Evolutionary conservation across 2,797 vertebrate genomes (phyloP).

Genomic region (Propithecus perrieri): DNA sequence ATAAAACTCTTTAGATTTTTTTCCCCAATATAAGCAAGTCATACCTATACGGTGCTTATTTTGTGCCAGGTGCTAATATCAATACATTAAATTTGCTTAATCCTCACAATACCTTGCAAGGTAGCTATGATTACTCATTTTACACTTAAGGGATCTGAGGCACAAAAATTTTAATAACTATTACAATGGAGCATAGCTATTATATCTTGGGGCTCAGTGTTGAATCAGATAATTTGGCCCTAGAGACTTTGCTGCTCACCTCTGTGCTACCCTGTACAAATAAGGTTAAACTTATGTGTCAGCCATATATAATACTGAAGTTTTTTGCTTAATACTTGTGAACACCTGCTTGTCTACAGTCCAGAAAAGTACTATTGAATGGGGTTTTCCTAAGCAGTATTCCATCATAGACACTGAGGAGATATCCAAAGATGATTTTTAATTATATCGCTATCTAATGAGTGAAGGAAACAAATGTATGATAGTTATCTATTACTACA

Average conservation of each 20-base stretch:
- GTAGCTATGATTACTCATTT: neutral
- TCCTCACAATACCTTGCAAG: neutral
- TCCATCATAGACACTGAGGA: neutral
- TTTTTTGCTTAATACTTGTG: neutral
- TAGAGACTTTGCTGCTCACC: neutral
- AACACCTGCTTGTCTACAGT: neutral
- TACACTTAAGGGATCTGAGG: neutral
- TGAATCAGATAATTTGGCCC: neutral
- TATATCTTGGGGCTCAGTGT: neutral
- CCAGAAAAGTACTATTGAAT: neutral
- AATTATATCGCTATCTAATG: neutral
- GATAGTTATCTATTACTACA: neutral
- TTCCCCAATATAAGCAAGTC: neutral
- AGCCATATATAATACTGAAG: neutral
- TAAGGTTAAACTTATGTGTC: neutral
- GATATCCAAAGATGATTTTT: neutral
- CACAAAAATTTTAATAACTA: neutral
- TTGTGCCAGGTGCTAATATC: rapidly evolving
- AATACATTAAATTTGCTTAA: neutral
- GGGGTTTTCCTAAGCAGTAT: neutral
- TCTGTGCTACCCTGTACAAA: neutral
- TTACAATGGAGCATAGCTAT: neutral
- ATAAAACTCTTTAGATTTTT: neutral
- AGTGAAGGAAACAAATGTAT: neutral
- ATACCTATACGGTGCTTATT: neutral